These are phyloP conservation scores for Echiichthys vipera DNA, from an alignment of 2,797 vertebrate species.

Conservation along the genomic window DNA sequence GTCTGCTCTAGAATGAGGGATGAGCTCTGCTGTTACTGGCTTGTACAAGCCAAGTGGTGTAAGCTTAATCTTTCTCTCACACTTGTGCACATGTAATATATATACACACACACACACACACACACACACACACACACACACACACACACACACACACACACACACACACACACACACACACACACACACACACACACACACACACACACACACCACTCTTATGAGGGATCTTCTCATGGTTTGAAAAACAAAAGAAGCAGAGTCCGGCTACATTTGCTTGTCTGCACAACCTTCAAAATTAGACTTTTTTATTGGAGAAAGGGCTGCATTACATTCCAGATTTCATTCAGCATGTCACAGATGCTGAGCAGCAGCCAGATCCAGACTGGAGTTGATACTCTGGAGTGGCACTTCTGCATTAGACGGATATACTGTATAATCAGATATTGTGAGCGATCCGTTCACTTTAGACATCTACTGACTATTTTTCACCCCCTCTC, in stretches of 20 bases:
- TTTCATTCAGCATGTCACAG: conserved; percentile 45
- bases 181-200: too few relatives aligned
- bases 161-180: too few relatives aligned
- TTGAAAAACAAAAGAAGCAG: conserved; percentile 6
- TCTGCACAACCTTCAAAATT: conserved; percentile 1
- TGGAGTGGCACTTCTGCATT: conserved; percentile 49
- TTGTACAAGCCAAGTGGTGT: conserved; percentile 27
- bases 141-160: too few relatives aligned
- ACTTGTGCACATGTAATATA: conserved; percentile 12
- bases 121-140: too few relatives aligned
- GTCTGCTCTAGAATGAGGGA: not conserved
- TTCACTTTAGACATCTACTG: conserved; percentile 58
- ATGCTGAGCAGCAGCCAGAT: conserved; percentile 43
- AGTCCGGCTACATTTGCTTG: conserved; percentile 17
- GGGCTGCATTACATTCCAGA: conserved; percentile 26
- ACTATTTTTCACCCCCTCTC: conserved; percentile 26
- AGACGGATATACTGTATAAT: conserved; percentile 48
- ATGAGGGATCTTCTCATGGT: conserved; percentile 32
- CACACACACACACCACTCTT: too few relatives aligned
- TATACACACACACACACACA: not conserved
- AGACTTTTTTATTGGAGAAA: conserved; percentile 2
- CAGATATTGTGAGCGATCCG: conserved; percentile 42
- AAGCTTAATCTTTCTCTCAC: conserved; percentile 24
- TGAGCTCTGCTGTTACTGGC: conserved; percentile 19
- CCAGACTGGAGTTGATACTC: conserved; percentile 24